Conservation (phyloP, 1,140 invertebrate genomes). For the Brachystomella parvula region DNA sequence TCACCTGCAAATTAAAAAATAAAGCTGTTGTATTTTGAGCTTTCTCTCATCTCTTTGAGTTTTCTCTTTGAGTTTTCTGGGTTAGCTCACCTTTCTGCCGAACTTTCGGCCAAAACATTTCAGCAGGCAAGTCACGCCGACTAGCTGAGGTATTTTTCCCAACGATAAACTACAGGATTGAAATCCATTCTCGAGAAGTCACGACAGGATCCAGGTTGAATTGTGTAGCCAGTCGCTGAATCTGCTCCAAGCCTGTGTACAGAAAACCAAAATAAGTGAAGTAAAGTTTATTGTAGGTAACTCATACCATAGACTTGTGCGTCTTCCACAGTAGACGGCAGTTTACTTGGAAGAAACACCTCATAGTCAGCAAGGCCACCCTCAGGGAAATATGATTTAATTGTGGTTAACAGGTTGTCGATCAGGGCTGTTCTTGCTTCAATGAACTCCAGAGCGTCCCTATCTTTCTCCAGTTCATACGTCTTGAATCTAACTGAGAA, state of each 20-base stretch:
- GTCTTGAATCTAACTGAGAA: not conserved
- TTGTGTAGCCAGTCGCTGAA: not conserved
- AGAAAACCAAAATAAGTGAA: too few relatives aligned
- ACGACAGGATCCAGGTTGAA: not conserved
- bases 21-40: too few relatives aligned
- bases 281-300: too few relatives aligned
- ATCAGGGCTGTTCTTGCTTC: not conserved
- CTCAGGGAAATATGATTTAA: not conserved
- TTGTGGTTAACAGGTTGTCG: not conserved
- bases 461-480: not conserved
- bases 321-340: not conserved
- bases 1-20: too few relatives aligned
- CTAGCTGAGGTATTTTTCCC: not conserved
- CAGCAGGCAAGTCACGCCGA: not conserved
- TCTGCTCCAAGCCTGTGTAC: not conserved
- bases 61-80: too few relatives aligned
- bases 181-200: not conserved
- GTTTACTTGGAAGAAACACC: not conserved
- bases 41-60: too few relatives aligned
- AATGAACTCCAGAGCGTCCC: not conserved
- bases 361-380: not conserved
- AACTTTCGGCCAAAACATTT: too few relatives aligned
- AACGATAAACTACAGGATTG: not conserved
- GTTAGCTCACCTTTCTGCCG: too few relatives aligned
- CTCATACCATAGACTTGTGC: not conserved